Evolutionary conservation across 2,888 invertebrate genomes (phyloP), one percentile per base, ranked within the genome.

Genomic region (Polyploca ridens): DNA sequence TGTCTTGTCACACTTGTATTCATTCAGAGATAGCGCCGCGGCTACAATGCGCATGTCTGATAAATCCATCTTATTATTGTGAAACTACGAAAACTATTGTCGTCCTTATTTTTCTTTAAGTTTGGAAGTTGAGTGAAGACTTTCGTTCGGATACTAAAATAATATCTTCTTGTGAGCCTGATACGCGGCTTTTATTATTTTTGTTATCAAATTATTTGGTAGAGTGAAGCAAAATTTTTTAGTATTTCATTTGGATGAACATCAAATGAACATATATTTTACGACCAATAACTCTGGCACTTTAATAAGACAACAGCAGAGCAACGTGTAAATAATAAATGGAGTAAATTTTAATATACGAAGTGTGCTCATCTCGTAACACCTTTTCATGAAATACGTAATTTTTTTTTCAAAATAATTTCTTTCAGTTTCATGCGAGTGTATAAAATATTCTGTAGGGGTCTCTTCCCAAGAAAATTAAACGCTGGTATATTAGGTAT

Each of bases 21-120:
- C 78, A 81, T 88, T 88, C 84, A 81, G 76, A 79, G 78, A 84
- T 76, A 75, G 72, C 72, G 69, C 70, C 74, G 69, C 74, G 79
- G 71, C 74, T 69, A 79, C 79, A 85, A 82, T 90, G 93, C 93
- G 93, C 93, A 93, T 92, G 93, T 86, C 88, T 84, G 85, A 84
- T 86, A 86, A 27, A 27, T 87, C 85, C 85, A 83, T 89, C 84
- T 85, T 83, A 74, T 74, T 77, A 81, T 84, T 79, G 81, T 82
- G 82, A 83, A 89, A 90, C 87, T 87, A 89, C 81, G 86, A 88
- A 83, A 91, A 89, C 88, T 92, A 90, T 86, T 83, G 89, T 86
- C 76, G 81, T 93, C 93, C 90, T 88, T 91, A 86, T 91, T 91
- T 81, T 87, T 76, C 87, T 81, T 79, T 71, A 84, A 86, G 80